phyloP scores from a whole-genome alignment of 2,888 invertebrate species.

The Scaptomyza reducta region DNA sequence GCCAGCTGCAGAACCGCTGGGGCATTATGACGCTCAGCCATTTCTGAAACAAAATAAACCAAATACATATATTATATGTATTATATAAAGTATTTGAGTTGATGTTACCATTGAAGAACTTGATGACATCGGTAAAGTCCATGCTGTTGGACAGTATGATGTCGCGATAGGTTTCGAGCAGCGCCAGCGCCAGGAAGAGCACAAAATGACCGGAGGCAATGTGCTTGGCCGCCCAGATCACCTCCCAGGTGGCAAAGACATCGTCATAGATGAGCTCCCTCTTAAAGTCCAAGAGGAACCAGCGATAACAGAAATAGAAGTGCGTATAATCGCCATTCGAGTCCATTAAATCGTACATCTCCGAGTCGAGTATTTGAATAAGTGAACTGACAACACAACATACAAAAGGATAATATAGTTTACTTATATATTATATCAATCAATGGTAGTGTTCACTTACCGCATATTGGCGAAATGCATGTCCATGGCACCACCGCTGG shows the following conservation, averaged over 20 bases:
- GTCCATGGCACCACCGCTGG: constrained; percentile 97
- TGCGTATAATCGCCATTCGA: constrained; percentile 98
- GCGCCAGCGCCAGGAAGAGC: constrained; percentile 95
- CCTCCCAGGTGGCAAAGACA: constrained; percentile 97
- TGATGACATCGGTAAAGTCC: constrained; percentile 99
- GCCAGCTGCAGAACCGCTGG: constrained; percentile 92
- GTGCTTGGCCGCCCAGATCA: constrained; percentile 96
- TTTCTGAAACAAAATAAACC: constrained; percentile 87
- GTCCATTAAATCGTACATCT: constrained; percentile 97
- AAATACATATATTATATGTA: not conserved
- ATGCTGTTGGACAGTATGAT: constrained; percentile 97
- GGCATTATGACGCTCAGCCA: constrained; percentile 97
- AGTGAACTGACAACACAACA: constrained; percentile 86
- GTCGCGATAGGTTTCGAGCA: constrained; percentile 96
- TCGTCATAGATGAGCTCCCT: constrained; percentile 96
- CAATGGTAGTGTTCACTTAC: constrained; percentile 69
- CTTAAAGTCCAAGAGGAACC: constrained; percentile 98
- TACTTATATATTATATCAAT: too few species aligned
- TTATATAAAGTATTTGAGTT: too few species aligned
- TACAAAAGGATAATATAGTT: too few species aligned
- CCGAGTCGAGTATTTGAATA: constrained; percentile 95
- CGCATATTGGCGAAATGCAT: constrained; percentile 98
- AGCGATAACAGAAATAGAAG: constrained; percentile 98
- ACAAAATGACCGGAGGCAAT: constrained; percentile 95
- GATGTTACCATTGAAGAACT: constrained; percentile 95